phyloP scores from a whole-genome alignment of 1,140 invertebrate genomes.

The Harpegnathos saltator region DNA sequence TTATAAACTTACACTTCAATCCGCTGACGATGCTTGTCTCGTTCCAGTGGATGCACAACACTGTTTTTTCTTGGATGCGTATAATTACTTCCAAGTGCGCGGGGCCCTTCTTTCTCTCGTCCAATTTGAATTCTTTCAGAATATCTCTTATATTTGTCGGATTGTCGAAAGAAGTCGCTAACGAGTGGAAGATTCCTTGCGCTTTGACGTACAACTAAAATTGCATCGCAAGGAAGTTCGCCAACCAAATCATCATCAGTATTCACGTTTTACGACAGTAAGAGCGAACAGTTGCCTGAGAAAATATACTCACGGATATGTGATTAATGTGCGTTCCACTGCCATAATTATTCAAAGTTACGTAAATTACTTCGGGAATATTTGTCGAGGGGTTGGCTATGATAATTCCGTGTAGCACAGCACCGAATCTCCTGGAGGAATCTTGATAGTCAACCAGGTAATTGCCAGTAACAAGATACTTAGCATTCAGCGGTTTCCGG shows the following conservation, averaged over 20 bases:
- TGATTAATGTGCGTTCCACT: conserved; percentile 87
- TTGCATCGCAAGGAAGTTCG: conserved; percentile 1
- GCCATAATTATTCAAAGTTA: conserved; percentile 88
- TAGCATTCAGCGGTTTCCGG: conserved; percentile 82
- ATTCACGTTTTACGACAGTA: not conserved
- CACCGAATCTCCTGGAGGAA: conserved; percentile 87
- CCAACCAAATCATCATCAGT: conserved; percentile 43
- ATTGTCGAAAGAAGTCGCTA: conserved; percentile 82
- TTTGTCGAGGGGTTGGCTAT: conserved; percentile 88
- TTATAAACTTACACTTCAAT: conserved; percentile 79
- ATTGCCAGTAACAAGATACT: conserved; percentile 88
- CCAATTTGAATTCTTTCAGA: conserved; percentile 85
- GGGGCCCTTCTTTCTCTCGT: conserved; percentile 82
- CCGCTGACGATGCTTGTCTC: conserved; percentile 86
- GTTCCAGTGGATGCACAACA: conserved; percentile 87
- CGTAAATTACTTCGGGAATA: conserved; percentile 87
- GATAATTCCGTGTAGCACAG: conserved; percentile 87
- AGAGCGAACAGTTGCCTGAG: conserved; percentile 19
- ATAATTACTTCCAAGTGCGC: conserved; percentile 87
- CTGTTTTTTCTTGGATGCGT: conserved; percentile 87
- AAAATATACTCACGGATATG: conserved; percentile 84
- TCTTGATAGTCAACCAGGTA: conserved; percentile 89
- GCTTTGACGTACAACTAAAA: conserved; percentile 87
- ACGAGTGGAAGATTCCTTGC: conserved; percentile 84
- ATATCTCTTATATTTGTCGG: conserved; percentile 85